Percentiles rank a stretch among this genome's conserved stretches.
Conservation (phyloP, 2,888 invertebrate genomes). For the Nysson spinosus region DNA sequence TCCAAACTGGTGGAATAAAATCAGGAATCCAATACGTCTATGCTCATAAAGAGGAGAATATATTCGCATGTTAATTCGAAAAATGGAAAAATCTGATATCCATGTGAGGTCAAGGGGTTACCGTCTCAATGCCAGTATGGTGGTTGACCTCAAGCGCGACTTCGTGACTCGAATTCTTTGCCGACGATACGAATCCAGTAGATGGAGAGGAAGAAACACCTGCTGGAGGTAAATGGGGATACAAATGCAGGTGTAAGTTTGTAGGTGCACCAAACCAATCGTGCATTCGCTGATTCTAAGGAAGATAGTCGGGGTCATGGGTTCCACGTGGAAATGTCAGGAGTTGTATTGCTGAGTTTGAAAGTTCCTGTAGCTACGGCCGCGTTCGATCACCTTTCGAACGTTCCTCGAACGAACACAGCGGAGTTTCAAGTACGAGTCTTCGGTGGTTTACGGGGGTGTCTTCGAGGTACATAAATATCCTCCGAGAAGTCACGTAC, state of each 20-base stretch:
- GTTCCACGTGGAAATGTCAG: slow-evolving; percentile 62
- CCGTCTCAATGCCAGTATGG: slow-evolving; percentile 53
- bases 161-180: slow-evolving; percentile 20
- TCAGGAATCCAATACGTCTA: too few species aligned
- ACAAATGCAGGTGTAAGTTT: slow-evolving; percentile 15
- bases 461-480: slow-evolving; percentile 1
- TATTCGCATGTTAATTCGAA: too few species aligned
- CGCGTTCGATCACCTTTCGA: slow-evolving; percentile 53
- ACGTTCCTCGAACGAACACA: slow-evolving; percentile 24
- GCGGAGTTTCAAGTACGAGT: slow-evolving; percentile 20
- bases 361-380: slow-evolving; percentile 42
- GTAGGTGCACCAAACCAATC: slow-evolving; percentile 22
- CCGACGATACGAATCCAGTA: background rate
- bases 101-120: slow-evolving; percentile 46
- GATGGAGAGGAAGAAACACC: slow-evolving; percentile 3
- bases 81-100: too few species aligned
- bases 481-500: background rate
- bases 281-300: slow-evolving; percentile 44
- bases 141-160: slow-evolving; percentile 23
- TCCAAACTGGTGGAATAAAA: too few species aligned
- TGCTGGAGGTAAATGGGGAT: slow-evolving; percentile 25
- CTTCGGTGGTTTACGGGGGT: background rate
- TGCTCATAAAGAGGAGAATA: too few species aligned
- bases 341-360: slow-evolving; percentile 41
- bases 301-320: slow-evolving; percentile 54